Evolutionary conservation across 1,140 invertebrate species (phyloP).

Genomic region (Paraescarpia echinospica): DNA sequence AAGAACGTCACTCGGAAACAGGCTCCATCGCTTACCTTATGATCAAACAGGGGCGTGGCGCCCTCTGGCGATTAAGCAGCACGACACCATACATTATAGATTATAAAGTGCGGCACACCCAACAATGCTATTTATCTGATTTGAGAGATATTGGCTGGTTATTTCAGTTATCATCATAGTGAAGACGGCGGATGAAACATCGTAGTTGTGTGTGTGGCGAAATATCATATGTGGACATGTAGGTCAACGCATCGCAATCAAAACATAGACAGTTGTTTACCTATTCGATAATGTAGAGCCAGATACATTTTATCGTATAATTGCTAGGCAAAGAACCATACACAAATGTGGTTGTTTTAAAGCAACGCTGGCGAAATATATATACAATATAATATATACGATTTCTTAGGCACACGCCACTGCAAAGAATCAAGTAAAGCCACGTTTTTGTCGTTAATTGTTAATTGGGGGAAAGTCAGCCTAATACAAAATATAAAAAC

Average conservation of each 20-base stretch:
- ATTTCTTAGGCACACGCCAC: no score
- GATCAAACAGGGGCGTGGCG: not conserved
- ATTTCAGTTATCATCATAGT: no score
- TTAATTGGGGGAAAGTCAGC: no score
- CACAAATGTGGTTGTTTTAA: not conserved
- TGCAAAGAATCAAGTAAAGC: no score
- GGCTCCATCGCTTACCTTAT: not conserved
- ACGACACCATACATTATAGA: no score
- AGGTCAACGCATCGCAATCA: not conserved
- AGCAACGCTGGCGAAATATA: not conserved
- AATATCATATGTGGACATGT: not conserved
- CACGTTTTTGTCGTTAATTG: no score
- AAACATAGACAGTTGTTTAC: not conserved
- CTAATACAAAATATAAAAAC: no score
- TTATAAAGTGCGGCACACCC: not conserved
- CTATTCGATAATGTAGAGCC: not conserved
- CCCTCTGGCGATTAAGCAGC: not conserved
- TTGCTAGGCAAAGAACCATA: not conserved
- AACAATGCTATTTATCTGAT: no score
- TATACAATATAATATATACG: not conserved
- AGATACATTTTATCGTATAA: not conserved
- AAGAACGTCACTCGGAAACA: no score
- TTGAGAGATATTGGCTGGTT: no score
- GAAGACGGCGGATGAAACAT: no score
- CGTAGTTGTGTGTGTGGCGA: not conserved